Base-by-base conservation (phyloP, 2,888 invertebrate genomes). In the Chalcosyrphus nemorum region DNA sequence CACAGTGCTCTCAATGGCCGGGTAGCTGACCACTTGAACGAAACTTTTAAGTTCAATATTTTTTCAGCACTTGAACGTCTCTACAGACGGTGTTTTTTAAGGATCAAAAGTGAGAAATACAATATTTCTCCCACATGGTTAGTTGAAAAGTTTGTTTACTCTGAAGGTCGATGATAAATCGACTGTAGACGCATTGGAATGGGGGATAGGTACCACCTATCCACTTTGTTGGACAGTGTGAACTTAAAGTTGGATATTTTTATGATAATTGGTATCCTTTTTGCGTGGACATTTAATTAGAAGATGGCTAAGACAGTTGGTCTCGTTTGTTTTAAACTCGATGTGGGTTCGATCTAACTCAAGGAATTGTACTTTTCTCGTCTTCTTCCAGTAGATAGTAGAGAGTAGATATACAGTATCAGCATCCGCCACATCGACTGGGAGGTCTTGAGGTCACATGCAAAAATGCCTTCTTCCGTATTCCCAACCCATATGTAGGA, bases 11-110 rank as follows among this genome's bases (percentile, higher is more conserved):
- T 68, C 65, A 59, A 74, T 35, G 32, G 19, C 38, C 68, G 71
- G 59, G 61, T 52, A 59, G 41, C 70, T 78, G 71, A 71, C 72
- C 84, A 84, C 84, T 84, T 52, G 45, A 75, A 56, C 32, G 56
- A 47, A 80, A 80, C 84, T 84, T 84, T 78, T 75, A 52, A 84
- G 74, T 84, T 84, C 84, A 84, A 84, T 84, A 84, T 84, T 84
- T 84, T 84, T 70, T 57, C 80, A 84, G 70, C 84, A 84, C 84
- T 84, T 84, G 74, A 84, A 65, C 70, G 17, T 57, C 63, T 74
- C 63, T 74, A 45, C 63, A 70, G 74, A 80, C 80, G 84, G 74
- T 72, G 57, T 63, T 52, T 63, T 70, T 78, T 59, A 56, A 63
- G 72, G 65, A 80, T 66, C 56, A 24, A 70, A 74, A 45, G 63